Evolutionary conservation across 2,888 invertebrate genomes (phyloP).

Genomic region (Polydrusus tereticollis): DNA sequence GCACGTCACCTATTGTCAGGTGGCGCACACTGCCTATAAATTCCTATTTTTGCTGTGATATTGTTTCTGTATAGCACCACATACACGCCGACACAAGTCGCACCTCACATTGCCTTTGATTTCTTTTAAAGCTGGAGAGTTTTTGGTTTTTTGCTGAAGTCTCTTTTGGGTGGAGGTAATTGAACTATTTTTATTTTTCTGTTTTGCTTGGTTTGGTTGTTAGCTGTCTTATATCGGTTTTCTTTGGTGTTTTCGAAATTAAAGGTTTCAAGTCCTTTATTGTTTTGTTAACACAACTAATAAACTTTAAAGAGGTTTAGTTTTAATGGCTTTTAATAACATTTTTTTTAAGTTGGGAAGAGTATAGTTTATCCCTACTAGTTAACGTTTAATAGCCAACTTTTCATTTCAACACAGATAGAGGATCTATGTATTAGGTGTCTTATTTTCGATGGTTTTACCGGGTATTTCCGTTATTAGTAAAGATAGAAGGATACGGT

Average conservation of each 20-base stretch:
- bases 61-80: slow-evolving; percentile 32
- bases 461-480: no score
- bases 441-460: no score
- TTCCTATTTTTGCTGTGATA: slow-evolving; percentile 44
- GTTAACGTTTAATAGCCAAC: no score
- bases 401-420: no score
- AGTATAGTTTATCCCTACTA: no score
- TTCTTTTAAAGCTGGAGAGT: slow-evolving; percentile 42
- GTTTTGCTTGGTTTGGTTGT: slow-evolving; percentile 26
- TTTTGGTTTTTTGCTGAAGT: slow-evolving; percentile 48
- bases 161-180: slow-evolving; percentile 62
- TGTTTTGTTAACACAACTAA: slow-evolving; percentile 1
- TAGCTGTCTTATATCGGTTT: slow-evolving; percentile 9
- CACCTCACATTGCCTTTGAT: slow-evolving; percentile 52
- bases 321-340: no score
- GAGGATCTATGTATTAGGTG: no score
- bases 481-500: no score
- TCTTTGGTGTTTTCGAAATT: no score
- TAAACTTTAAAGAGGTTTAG: neutral
- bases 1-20: slow-evolving; percentile 26
- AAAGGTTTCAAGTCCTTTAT: no score
- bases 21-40: slow-evolving; percentile 12
- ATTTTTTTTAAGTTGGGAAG: no score
- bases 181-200: slow-evolving; percentile 38
- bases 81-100: slow-evolving; percentile 35